Percentiles rank a stretch among this genome's conserved stretches.
These are phyloP conservation scores for Sylvietta virens DNA, from an alignment of 2,113 vertebrate genomes.

Conservation along the genomic window DNA sequence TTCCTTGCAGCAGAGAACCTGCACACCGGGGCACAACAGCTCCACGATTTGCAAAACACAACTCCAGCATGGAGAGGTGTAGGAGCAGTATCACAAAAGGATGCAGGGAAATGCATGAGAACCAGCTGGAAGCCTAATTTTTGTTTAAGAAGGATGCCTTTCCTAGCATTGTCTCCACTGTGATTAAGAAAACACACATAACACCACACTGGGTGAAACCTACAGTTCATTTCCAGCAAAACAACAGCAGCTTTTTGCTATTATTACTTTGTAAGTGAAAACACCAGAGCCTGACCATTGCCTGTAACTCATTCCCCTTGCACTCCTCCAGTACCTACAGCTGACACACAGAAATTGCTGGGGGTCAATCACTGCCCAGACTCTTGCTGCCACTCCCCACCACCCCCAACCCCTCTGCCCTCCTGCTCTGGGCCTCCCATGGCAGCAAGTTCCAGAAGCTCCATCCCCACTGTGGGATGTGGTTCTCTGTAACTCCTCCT, in stretches of 20 bases:
- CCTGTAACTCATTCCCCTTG: background rate
- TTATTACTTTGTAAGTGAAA: background rate
- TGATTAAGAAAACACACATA: background rate
- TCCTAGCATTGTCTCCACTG: background rate
- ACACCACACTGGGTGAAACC: accelerated
- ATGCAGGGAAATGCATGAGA: background rate
- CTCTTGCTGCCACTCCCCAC: background rate
- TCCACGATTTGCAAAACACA: background rate
- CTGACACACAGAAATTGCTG: accelerated
- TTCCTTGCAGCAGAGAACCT: background rate
- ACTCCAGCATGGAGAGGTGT: background rate
- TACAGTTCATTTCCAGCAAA: background rate
- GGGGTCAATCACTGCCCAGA: background rate
- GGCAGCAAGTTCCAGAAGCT: background rate
- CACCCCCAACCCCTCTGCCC: accelerated
- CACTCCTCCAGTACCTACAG: background rate
- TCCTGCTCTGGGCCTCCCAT: background rate
- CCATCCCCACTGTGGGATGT: accelerated
- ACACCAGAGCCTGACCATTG: background rate
- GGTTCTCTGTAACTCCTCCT: background rate
- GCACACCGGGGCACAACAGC: background rate
- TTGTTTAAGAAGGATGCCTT: background rate
- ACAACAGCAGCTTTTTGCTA: background rate
- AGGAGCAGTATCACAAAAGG: background rate
- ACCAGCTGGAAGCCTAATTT: background rate